Conservation (phyloP, 1,140 invertebrate genomes). For the Schlechtendalia chinensis region DNA sequence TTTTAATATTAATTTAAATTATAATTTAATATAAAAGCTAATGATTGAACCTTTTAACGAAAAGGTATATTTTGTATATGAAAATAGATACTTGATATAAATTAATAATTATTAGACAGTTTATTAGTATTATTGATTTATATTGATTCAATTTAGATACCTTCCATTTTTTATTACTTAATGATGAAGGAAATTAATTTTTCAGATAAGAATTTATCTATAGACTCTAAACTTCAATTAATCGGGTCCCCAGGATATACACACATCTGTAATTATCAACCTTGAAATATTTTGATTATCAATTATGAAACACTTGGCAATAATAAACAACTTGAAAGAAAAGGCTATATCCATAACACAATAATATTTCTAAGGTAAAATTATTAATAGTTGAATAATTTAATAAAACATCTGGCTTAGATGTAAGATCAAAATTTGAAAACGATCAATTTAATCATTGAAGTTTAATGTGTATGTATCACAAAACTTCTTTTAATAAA, state of each 20-base stretch:
- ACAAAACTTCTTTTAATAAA: too few relatives aligned
- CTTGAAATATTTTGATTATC: constrained; percentile 29
- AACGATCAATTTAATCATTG: too few relatives aligned
- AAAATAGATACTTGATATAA: neutral
- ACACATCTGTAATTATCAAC: constrained; percentile 30
- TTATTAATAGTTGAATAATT: neutral
- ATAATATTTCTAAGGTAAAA: neutral
- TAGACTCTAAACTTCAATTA: constrained; percentile 10
- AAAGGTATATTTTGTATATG: neutral
- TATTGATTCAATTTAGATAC: neutral
- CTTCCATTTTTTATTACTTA: too few relatives aligned
- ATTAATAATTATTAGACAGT: neutral
- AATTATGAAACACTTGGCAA: constrained; percentile 30
- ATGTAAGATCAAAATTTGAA: too few relatives aligned
- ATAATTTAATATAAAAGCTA: neutral
- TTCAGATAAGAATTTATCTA: constrained; percentile 19
- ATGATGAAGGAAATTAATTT: neutral
- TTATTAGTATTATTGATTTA: constrained; percentile 8
- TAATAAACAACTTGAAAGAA: neutral
- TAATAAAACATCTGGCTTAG: too few relatives aligned
- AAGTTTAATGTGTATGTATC: too few relatives aligned
- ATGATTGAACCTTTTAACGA: neutral
- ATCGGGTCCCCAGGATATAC: constrained; percentile 20
- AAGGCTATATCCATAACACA: neutral
- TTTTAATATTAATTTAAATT: neutral